Percentiles rank a stretch among this genome's conserved stretches.
Evolutionary conservation across 2,113 vertebrate species (phyloP).

Genomic region (Telmatochromis sp.): DNA sequence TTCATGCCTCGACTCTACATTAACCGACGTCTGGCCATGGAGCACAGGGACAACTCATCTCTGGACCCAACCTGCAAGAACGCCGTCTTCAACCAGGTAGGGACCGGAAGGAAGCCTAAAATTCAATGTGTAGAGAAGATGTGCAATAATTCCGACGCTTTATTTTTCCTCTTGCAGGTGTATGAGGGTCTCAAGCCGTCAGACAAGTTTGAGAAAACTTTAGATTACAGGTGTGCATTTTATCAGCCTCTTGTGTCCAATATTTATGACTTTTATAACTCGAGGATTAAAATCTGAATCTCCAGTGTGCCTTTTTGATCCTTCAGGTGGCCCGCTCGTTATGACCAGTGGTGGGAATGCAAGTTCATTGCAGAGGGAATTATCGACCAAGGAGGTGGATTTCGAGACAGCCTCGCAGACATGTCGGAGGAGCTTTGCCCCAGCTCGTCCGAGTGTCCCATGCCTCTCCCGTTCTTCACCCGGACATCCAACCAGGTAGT

Average conservation of each 20-base stretch:
- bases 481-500: slow-evolving; percentile 92
- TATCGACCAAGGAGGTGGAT: slow-evolving; percentile 97
- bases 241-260: neutral
- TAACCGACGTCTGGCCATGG: slow-evolving; percentile 95
- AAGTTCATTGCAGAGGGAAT: slow-evolving; percentile 98
- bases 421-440: slow-evolving; percentile 98
- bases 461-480: slow-evolving; percentile 92
- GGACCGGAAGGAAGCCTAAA: neutral
- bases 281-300: neutral
- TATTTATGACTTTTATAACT: neutral
- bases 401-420: slow-evolving; percentile 94
- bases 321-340: slow-evolving; percentile 88
- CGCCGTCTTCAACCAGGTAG: slow-evolving; percentile 89
- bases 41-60: slow-evolving; percentile 89
- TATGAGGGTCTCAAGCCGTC: slow-evolving; percentile 95
- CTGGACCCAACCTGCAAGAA: slow-evolving; percentile 88
- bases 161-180: slow-evolving; percentile 71
- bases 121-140: neutral
- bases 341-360: slow-evolving; percentile 99
- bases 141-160: neutral
- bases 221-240: slow-evolving; percentile 83
- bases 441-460: slow-evolving; percentile 85
- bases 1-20: slow-evolving; percentile 98
- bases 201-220: slow-evolving; percentile 91
- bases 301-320: neutral